Evolutionary conservation across 2,797 vertebrate species (phyloP).

Genomic region (Mionectes olivaceus): DNA sequence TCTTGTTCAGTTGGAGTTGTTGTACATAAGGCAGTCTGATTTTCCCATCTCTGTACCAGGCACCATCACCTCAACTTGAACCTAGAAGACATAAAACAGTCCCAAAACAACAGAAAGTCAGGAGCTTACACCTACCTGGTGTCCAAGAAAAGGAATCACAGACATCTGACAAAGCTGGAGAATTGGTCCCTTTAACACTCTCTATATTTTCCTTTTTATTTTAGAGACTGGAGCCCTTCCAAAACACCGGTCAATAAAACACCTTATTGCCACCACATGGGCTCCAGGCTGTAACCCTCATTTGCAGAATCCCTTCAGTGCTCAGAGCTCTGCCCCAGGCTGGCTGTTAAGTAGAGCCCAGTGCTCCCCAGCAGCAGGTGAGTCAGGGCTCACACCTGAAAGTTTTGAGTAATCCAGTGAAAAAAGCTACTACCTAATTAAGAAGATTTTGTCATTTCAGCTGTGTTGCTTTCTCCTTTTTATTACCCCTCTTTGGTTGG

Average conservation of each 20-base stretch:
- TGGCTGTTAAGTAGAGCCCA: neutral
- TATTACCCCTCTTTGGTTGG: neutral
- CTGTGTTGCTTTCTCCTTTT: neutral
- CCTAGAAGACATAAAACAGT: neutral
- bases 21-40: neutral
- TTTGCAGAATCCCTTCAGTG: rapidly evolving
- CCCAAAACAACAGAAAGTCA: neutral
- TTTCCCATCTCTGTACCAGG: neutral
- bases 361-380: neutral
- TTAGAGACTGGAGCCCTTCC: neutral
- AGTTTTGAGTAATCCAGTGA: neutral
- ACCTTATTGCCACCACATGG: rapidly evolving
- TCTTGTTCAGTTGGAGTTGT: neutral
- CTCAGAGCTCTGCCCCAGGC: rapidly evolving
- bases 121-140: neutral
- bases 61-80: neutral
- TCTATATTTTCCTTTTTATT: neutral
- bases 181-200: rapidly evolving
- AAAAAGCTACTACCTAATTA: neutral
- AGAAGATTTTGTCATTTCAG: neutral
- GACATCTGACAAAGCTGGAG: neutral
- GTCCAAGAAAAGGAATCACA: neutral
- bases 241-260: neutral
- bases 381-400: neutral
- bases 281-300: rapidly evolving